Conservation (phyloP, 2,797 vertebrate genomes). For the Periophthalmus magnuspinnatus region DNA sequence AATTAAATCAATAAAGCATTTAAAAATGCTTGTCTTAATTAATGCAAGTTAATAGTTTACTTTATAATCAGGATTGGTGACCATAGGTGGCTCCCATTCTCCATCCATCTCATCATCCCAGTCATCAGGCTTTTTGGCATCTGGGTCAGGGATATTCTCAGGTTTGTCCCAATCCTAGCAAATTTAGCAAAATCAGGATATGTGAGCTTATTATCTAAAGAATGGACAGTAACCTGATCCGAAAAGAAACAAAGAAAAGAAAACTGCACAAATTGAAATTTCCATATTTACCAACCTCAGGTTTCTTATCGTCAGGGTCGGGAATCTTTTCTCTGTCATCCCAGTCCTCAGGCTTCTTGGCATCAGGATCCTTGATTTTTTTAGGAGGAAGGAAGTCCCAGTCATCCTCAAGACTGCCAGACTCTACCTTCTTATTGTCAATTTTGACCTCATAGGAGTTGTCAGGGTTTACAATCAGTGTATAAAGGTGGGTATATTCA, state of each 20-base stretch:
- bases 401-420: conserved; percentile 81
- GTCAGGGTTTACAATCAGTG: conserved; percentile 82
- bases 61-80: conserved; percentile 84
- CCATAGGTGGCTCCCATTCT: conserved; percentile 85
- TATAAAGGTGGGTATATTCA: conserved; percentile 85
- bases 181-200: conserved; percentile 2
- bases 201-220: not conserved
- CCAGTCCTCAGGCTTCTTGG: conserved; percentile 85
- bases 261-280: not conserved
- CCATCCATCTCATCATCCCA: conserved; percentile 89
- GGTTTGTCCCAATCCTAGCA: conserved; percentile 84
- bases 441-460: conserved; percentile 89
- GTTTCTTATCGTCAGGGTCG: conserved; percentile 84
- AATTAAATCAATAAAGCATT: conserved; percentile 3
- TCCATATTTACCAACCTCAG: conserved; percentile 71
- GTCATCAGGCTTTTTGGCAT: conserved; percentile 85
- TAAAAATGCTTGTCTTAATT: not conserved
- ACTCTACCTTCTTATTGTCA: conserved; percentile 84
- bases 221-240: not conserved
- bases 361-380: conserved; percentile 83
- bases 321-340: conserved; percentile 82
- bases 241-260: not conserved
- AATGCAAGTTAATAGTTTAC: conserved; percentile 45
- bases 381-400: conserved; percentile 85
- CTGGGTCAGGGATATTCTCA: conserved; percentile 84